Base-by-base conservation (phyloP, 2,888 invertebrate species). In the Rotaria socialis region DNA sequence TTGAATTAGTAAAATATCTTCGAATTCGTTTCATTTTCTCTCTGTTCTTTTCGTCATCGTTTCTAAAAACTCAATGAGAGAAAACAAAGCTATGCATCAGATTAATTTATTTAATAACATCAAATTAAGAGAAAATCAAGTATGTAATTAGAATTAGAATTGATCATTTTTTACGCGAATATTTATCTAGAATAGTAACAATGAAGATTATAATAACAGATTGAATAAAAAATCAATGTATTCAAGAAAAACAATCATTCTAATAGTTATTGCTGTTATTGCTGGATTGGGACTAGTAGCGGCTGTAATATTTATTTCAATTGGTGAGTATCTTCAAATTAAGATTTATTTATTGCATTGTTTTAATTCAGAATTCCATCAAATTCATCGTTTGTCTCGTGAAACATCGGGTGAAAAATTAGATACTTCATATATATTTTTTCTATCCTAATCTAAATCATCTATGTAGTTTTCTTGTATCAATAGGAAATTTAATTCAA, bases 301-400 rank as follows among this genome's bases (percentile, higher is more conserved):
- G n/a, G 24, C 80, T 2, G 47, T 43, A 8, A 47, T 47, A 80
- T 47, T 80, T 80, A 47, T 80, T 80, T 80, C 80, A 11, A 43
- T 80, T n/a, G 47, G 80, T 80, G n/a, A 80, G 47, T 8, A 24
- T 75, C 11, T 6, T 80, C n/a, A 5, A 8, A n/a, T 22, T 47
- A 0, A 0, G 2, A 43, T 43, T 3, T 47, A 11, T 8, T 3
- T 14, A 47, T 43, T 24, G 3, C n/a, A 16, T 80, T 22, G 24
- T 80, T 47, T 43, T 80, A 16, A 6, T 80, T 24, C n/a, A 80
- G 47, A 80, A 80, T 80, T 80, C 11, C 47, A 47, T 80, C 80
- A n/a, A 80, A 80, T 80, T 24, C 47, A 80, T 80, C 80, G n/a
- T 80, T 14, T 43, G 47, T 11, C 47, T 43, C 2, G n/a, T 24